Percentiles rank a stretch among this genome's conserved stretches.
These are phyloP conservation scores for Helogale parvula DNA, from an alignment of 2,113 vertebrate species.

Conservation along the genomic window DNA sequence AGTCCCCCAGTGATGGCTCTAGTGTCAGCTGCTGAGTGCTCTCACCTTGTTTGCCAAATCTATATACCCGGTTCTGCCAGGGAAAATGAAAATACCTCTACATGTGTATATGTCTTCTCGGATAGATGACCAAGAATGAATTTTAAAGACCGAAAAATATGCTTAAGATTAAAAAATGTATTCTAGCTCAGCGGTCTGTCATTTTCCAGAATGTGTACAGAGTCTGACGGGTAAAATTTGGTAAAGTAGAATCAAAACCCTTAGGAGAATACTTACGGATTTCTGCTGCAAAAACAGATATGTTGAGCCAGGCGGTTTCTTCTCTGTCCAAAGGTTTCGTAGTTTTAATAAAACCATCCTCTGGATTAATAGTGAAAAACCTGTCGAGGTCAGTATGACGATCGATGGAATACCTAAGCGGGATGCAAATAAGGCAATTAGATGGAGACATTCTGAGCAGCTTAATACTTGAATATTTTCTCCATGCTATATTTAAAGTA, in stretches of 20 bases:
- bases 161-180: background rate
- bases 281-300: slow-evolving; percentile 96
- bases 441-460: slow-evolving; percentile 49
- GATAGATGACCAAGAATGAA: background rate
- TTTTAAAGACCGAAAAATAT: slow-evolving; percentile 22
- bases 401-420: slow-evolving; percentile 95
- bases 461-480: slow-evolving; percentile 70
- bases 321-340: slow-evolving; percentile 95
- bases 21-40: background rate
- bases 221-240: slow-evolving; percentile 33
- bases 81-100: background rate
- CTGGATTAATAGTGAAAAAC: slow-evolving; percentile 93
- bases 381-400: slow-evolving; percentile 96
- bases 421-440: slow-evolving; percentile 82
- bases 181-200: slow-evolving; percentile 15
- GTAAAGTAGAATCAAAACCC: slow-evolving; percentile 42
- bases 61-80: background rate
- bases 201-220: background rate
- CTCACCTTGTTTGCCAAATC: background rate
- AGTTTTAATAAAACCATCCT: slow-evolving; percentile 96
- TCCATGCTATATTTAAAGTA: slow-evolving; percentile 63
- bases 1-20: background rate
- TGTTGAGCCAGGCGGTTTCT: slow-evolving; percentile 95
- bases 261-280: slow-evolving; percentile 86
- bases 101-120: background rate